Percentiles rank a stretch among this genome's conserved stretches.
Conservation (phyloP, 1,140 invertebrate species). For the Potamilus streckersoni region DNA sequence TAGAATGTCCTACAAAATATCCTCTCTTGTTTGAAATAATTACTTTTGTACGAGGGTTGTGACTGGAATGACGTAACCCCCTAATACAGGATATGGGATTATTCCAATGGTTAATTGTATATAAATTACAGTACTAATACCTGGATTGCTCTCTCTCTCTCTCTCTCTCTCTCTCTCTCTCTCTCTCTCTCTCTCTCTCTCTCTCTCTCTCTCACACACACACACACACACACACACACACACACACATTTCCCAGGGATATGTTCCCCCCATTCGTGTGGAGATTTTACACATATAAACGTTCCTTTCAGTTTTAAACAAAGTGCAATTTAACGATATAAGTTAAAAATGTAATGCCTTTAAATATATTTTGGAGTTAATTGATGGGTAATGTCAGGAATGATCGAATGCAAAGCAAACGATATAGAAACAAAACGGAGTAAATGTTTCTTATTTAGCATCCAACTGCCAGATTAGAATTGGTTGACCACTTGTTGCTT, state of each 20-base stretch:
- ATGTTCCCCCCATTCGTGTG: too few relatives aligned
- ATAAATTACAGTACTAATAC: not conserved
- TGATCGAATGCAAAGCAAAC: too few relatives aligned
- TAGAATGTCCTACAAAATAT: not conserved
- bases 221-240: constrained; percentile 39
- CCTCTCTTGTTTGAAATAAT: not conserved
- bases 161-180: constrained; percentile 25
- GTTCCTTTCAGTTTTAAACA: too few relatives aligned
- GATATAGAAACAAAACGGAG: too few relatives aligned
- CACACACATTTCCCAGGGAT: constrained; percentile 19
- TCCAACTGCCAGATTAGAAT: too few relatives aligned
- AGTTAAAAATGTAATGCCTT: too few relatives aligned
- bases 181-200: constrained; percentile 17
- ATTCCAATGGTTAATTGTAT: not conserved
- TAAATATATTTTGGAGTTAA: too few relatives aligned
- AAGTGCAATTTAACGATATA: too few relatives aligned
- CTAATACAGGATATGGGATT: not conserved
- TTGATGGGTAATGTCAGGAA: too few relatives aligned
- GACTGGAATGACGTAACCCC: not conserved
- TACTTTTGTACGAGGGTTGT: not conserved
- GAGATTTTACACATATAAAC: too few relatives aligned
- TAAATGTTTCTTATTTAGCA: too few relatives aligned
- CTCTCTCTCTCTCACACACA: constrained; percentile 31
- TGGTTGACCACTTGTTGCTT: too few relatives aligned
- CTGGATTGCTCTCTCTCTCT: not conserved